Evolutionary conservation across 1,140 invertebrate genomes (phyloP), one percentile per base, ranked within the genome.

Genomic region (Chrysopa pallens): DNA sequence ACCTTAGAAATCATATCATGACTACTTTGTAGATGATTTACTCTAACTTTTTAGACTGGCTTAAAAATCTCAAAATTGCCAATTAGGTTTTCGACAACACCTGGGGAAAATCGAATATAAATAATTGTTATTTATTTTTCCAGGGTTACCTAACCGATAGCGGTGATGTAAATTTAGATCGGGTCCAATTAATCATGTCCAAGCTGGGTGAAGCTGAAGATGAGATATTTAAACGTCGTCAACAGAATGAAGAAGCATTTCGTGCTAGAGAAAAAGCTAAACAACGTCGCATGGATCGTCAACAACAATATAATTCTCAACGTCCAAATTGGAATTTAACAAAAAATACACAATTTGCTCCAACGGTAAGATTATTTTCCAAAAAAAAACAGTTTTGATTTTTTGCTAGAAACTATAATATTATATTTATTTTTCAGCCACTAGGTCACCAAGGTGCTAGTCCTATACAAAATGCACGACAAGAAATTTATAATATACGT

Each of bases 81-180:
- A n/a, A n/a, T n/a, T n/a, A n/a, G n/a, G n/a, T n/a, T n/a, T n/a
- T n/a, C n/a, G n/a, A n/a, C n/a, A n/a, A n/a, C n/a, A n/a, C n/a
- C n/a, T n/a, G n/a, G n/a, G n/a, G n/a, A n/a, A n/a, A n/a, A n/a
- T n/a, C n/a, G n/a, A n/a, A n/a, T n/a, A n/a, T n/a, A n/a, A n/a
- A n/a, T n/a, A n/a, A n/a, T n/a, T n/a, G n/a, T n/a, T n/a, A n/a
- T n/a, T n/a, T 44, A 54, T 49, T 47, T 56, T 67, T 61, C 37
- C 47, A 87, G 82, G 90, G 89, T n/a, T 98, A 84, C 68, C 67
- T 98, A 35, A 98, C 94, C 2, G 76, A 96, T 52, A 93, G 84
- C 50, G 96, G 96, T 1, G 76, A 91, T 48, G 91, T 97, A 2
- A 83, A 92, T 61, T 67, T 98, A 38, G 78, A 84, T 44, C 70